A percentile compares a stretch with the other conserved stretches of the same genome.
Conservation (phyloP, 2,888 invertebrate genomes). For the Amblyteles armatorius region DNA sequence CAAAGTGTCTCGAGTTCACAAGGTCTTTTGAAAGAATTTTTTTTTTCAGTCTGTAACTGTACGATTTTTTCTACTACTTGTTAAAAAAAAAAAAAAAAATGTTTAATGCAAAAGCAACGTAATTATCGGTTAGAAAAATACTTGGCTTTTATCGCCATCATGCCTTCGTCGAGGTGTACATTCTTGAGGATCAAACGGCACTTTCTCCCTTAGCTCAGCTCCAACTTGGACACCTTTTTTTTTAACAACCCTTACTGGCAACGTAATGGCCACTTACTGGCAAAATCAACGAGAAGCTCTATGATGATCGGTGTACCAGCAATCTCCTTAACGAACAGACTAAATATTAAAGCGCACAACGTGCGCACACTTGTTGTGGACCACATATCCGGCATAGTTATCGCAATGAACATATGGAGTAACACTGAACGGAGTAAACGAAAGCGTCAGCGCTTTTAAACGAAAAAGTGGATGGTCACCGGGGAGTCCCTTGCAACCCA, state of each 20-base stretch:
- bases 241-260: not conserved
- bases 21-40: not conserved
- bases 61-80: not conserved
- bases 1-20: not conserved
- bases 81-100: not conserved
- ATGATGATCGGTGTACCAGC: slow-evolving; percentile 31
- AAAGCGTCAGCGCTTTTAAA: slow-evolving; percentile 75
- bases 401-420: slow-evolving; percentile 63
- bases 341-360: slow-evolving; percentile 22
- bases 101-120: not conserved
- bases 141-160: not conserved
- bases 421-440: slow-evolving; percentile 71
- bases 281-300: slow-evolving; percentile 14
- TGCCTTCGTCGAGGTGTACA: not conserved
- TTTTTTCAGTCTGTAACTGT: not conserved
- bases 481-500: slow-evolving; percentile 76
- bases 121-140: not conserved
- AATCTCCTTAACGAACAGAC: slow-evolving; percentile 20
- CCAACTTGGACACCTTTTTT: not conserved
- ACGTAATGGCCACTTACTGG: slow-evolving; percentile 36
- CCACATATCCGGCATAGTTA: slow-evolving; percentile 40
- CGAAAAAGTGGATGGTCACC: slow-evolving; percentile 71
- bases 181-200: not conserved
- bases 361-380: slow-evolving; percentile 34
- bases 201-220: not conserved